Percentiles rank a stretch among this genome's conserved stretches.
Evolutionary conservation across 2,113 vertebrate species (phyloP).

Genomic region (Engraulis encrasicolus): DNA sequence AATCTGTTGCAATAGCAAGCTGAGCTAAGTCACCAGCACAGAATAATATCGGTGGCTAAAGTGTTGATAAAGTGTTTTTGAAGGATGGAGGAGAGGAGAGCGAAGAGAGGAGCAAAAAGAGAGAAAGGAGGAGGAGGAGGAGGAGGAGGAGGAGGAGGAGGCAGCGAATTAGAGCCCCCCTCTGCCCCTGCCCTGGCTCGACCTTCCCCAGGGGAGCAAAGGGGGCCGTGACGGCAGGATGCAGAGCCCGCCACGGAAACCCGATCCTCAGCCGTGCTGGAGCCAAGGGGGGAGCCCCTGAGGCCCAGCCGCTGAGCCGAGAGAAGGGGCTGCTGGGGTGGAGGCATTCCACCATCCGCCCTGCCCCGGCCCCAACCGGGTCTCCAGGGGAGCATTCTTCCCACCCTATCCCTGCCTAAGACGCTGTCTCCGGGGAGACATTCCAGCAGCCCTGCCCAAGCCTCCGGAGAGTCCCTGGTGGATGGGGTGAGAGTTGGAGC

Average conservation of each 20-base stretch:
- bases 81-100: no score
- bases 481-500: constrained; percentile 35
- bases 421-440: constrained; percentile 71
- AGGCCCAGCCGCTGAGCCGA: constrained; percentile 70
- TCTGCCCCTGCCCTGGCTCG: constrained; percentile 57
- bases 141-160: neutral
- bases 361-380: constrained; percentile 60
- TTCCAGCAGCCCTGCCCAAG: constrained; percentile 72
- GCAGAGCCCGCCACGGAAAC: constrained; percentile 77
- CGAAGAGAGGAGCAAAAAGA: no score
- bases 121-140: no score
- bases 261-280: constrained; percentile 78
- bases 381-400: constrained; percentile 56
- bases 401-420: constrained; percentile 73
- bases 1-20: neutral
- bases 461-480: constrained; percentile 46
- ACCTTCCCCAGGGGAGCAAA: constrained; percentile 71
- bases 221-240: constrained; percentile 76
- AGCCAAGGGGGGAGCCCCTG: constrained; percentile 64
- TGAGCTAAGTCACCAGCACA: neutral
- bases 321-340: constrained; percentile 73
- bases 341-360: constrained; percentile 73
- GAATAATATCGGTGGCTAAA: neutral
- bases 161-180: neutral
- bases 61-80: constrained; percentile 33